Evolutionary conservation across 2,797 vertebrate species (phyloP).

Genomic region (Rhabdomys pumilio): DNA sequence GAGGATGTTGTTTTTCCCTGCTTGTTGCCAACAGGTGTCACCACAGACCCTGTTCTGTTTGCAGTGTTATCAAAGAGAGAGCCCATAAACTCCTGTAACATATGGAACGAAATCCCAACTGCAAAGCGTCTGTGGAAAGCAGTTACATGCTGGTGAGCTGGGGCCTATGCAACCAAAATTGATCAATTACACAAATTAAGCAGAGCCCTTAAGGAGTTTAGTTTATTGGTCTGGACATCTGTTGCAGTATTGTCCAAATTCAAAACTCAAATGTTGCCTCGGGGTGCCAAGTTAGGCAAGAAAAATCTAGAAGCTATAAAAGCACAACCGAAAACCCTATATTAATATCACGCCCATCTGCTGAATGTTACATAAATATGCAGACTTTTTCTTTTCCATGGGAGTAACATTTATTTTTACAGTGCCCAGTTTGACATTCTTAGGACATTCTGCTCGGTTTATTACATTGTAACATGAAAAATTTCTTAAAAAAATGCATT

Average conservation of each 20-base stretch:
- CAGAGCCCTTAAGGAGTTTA: slow-evolving; percentile 98
- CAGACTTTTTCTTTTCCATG: slow-evolving; percentile 93
- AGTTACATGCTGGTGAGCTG: slow-evolving; percentile 96
- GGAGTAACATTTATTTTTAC: slow-evolving; percentile 93
- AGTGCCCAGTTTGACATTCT: slow-evolving; percentile 93
- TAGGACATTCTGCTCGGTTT: slow-evolving; percentile 92
- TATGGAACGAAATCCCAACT: slow-evolving; percentile 97
- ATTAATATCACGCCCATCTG: slow-evolving; percentile 99
- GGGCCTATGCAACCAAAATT: slow-evolving; percentile 95
- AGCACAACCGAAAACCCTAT: slow-evolving; percentile 97
- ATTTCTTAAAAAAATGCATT: slow-evolving; percentile 91
- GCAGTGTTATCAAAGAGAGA: slow-evolving; percentile 88
- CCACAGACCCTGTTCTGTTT: slow-evolving; percentile 93
- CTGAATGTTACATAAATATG: slow-evolving; percentile 94
- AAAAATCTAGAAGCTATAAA: slow-evolving; percentile 96
- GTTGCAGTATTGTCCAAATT: slow-evolving; percentile 99
- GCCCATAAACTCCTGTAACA: slow-evolving; percentile 95
- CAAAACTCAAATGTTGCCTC: slow-evolving; percentile 98
- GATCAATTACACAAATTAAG: slow-evolving; percentile 99
- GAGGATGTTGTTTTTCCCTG: slow-evolving; percentile 56
- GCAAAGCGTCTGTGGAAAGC: slow-evolving; percentile 97
- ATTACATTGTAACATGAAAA: slow-evolving; percentile 91
- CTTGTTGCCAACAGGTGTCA: slow-evolving; percentile 95
- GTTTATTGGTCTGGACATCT: slow-evolving; percentile 99
- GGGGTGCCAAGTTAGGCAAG: slow-evolving; percentile 96